Percentiles rank a stretch among this genome's conserved stretches.
phyloP scores from a whole-genome alignment of 2,888 invertebrate species.

The Chrysolina americana region DNA sequence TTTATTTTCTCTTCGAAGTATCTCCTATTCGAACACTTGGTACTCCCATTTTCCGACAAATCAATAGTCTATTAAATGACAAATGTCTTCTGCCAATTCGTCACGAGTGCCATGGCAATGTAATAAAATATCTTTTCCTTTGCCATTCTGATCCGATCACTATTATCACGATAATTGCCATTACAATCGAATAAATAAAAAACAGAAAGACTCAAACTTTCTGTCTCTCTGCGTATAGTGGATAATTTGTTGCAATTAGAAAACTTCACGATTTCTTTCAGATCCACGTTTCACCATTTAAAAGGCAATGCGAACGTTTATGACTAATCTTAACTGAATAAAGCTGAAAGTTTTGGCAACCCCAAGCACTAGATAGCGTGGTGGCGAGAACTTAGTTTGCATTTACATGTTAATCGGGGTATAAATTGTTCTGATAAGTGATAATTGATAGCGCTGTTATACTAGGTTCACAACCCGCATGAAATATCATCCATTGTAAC shows the following conservation, averaged over 20 bases:
- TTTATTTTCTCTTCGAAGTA: too few species aligned
- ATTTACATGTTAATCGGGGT: constrained; percentile 67
- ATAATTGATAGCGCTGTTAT: constrained; percentile 49
- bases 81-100: too few species aligned
- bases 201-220: too few species aligned
- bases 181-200: too few species aligned
- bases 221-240: too few species aligned
- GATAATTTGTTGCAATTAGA: not conserved
- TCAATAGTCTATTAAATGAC: too few species aligned
- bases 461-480: not conserved
- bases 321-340: constrained; percentile 8
- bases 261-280: not conserved
- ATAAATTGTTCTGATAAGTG: constrained; percentile 66
- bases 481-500: constrained; percentile 14
- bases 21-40: too few species aligned
- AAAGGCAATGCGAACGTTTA: not conserved
- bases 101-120: too few species aligned
- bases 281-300: not conserved
- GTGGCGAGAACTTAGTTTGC: constrained; percentile 64
- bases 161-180: too few species aligned
- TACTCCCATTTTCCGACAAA: too few species aligned
- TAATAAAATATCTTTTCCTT: too few species aligned
- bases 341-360: constrained; percentile 17
- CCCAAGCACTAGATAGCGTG: constrained; percentile 59
- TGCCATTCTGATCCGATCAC: too few species aligned